Percentiles rank a stretch among this genome's conserved stretches.
phyloP scores from a whole-genome alignment of 2,113 vertebrate genomes.

The Colius striatus region DNA sequence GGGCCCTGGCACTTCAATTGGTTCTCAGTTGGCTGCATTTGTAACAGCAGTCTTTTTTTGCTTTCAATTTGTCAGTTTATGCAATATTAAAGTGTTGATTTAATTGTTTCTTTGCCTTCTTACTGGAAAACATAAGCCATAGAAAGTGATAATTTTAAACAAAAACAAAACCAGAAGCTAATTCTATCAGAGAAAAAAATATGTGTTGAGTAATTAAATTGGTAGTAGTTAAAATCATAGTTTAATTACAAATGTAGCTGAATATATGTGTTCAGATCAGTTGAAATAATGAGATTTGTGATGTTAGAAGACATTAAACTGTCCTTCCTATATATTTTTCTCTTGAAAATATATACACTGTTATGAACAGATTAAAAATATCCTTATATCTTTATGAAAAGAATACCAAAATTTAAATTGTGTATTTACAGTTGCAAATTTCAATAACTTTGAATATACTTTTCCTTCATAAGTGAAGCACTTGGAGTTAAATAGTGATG shows the following conservation, averaged over 20 bases:
- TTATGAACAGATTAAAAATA: neutral
- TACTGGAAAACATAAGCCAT: neutral
- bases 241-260: neutral
- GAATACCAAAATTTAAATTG: neutral
- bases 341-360: neutral
- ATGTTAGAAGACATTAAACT: conserved; percentile 11
- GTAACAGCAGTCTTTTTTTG: neutral
- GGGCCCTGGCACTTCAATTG: too few relatives aligned
- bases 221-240: neutral
- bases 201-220: conserved; percentile 9
- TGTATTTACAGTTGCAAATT: neutral
- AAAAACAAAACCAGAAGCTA: conserved; percentile 1
- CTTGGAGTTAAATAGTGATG: conserved; percentile 31
- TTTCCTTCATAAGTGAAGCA: conserved; percentile 4
- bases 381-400: neutral
- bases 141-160: neutral
- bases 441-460: conserved; percentile 12
- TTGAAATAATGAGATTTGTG: neutral
- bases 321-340: conserved; percentile 26
- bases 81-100: neutral
- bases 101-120: neutral
- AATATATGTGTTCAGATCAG: neutral
- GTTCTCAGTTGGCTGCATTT: neutral
- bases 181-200: conserved; percentile 17
- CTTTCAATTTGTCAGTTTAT: neutral